Base-by-base conservation (phyloP, 1,140 invertebrate species). In the Ceratina japonica region DNA sequence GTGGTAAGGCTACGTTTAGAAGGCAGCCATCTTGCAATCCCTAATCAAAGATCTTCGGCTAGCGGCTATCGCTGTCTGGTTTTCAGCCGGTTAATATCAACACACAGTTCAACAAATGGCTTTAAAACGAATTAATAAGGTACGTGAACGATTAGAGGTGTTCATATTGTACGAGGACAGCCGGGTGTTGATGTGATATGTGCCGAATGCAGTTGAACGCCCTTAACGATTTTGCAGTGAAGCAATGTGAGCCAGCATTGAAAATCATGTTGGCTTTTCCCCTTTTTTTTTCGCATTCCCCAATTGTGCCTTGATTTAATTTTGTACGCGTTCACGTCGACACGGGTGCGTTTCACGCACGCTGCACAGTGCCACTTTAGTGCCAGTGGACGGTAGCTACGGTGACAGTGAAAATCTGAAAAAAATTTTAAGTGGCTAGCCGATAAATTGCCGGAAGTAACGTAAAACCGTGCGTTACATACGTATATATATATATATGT, bases 71-170 rank as follows among this genome's bases (percentile, higher is more conserved):
- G 90, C 91, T 93, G 91, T 92, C 92, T 92, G 91, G 89, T 91
- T 92, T 92, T 90, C 86, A 85, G 90, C 89, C 90, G 92, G 92
- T 91, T 90, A 89, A 89, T 91, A 91, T 92, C 91, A 92, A 94
- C 89, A 93, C 91, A 94, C 91, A 93, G 85, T 91, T 90, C 91
- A 90, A 92, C 93, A 95, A 96, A 98, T 98, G 97, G 97, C 97
- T 94, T 96, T 98, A 95, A 98, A 97, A 95, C 95, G 97, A 96
- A 98, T 98, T 95, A 97, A 97, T 96, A 97, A 98, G 96, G 97
- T 97, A 96, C 93, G 95, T 95, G 90, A 87, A 90, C 84, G 83
- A 72, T 79, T 64, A 65, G 76, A 75, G 79, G 80, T 83, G 79
- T 78, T 80, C 65, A 69, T 74, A 75, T 58, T 73, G 56, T 63